Evolutionary conservation across 2,888 invertebrate genomes (phyloP), one percentile per base, ranked within the genome.

Genomic region (Acleris laterana): DNA sequence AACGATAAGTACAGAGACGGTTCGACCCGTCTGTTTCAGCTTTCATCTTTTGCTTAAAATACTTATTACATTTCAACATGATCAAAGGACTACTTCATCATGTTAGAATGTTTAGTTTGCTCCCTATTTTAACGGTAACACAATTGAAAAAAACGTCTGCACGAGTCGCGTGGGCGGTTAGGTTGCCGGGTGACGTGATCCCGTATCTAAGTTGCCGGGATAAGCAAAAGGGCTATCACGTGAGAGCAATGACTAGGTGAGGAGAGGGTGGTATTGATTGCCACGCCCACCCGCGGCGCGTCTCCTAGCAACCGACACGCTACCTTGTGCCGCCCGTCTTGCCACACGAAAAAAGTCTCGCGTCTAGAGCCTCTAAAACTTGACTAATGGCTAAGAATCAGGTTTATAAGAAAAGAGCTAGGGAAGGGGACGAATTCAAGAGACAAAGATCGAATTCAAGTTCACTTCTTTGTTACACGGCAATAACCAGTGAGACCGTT

Each of bases 231-330:
- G 77, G 77, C 76, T 77, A 76, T 77, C 77, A 80, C 76, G 74
- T 74, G 73, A 79, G 77, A 78, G 74, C 76, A 81, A 81, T 81
- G 82, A 81, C 78, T 74, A 78, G 75, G 77, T 77, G 64, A 77
- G 93, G 70, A 69, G 73, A 82, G 76, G 84, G 94, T 94, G 94
- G 94, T 95, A 95, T 95, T 94, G 95, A 95, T 95, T 95, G 94
- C 94, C 94, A 94, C 95, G 94, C 94, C 94, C 94, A 89, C 93
- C 93, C 93, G 89, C 91, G 87, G 94, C 88, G 93, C 91, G 93
- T 93, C 87, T 93, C 93, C 82, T 82, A 80, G 93, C 92, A 89
- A 93, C 89, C 77, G 76, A 73, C 77, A 78, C 78, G 80, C 83
- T 74, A 71, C 75, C 75, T 71, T 72, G 70, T 71, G 70, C 72